Conservation (phyloP, 2,113 vertebrate genomes). For the Stictonetta naevosa region DNA sequence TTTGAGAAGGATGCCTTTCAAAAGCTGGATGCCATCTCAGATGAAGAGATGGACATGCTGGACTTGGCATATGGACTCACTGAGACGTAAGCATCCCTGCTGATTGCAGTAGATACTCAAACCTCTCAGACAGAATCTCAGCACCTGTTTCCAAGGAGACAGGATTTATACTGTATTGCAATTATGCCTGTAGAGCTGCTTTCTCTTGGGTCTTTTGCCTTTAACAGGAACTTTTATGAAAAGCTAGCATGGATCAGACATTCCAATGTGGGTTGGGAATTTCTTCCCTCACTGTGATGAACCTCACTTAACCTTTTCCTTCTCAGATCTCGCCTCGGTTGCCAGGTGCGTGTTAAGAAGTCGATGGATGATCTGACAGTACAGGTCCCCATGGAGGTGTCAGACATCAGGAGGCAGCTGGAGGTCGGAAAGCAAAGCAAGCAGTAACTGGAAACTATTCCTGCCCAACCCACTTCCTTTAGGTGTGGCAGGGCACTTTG, state of each 20-base stretch:
- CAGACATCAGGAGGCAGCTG: conserved; percentile 61
- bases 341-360: conserved; percentile 78
- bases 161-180: accelerated
- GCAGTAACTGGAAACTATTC: not conserved
- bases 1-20: conserved; percentile 76
- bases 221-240: not conserved
- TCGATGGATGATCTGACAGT: conserved; percentile 78
- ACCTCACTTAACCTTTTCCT: not conserved
- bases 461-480: not conserved
- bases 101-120: accelerated
- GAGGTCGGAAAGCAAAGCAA: conserved; percentile 66
- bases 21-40: conserved; percentile 67
- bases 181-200: not conserved
- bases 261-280: not conserved
- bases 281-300: not conserved
- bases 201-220: not conserved
- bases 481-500: not conserved
- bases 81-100: conserved; percentile 70
- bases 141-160: not conserved
- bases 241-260: not conserved
- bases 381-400: conserved; percentile 69
- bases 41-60: conserved; percentile 84
- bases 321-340: conserved; percentile 80
- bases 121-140: not conserved
- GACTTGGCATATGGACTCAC: conserved; percentile 81